Percentiles rank a stretch among this genome's conserved stretches.
These are phyloP conservation scores for Sarcophaga peregrina DNA, from an alignment of 1,140 invertebrate species.

Conservation along the genomic window DNA sequence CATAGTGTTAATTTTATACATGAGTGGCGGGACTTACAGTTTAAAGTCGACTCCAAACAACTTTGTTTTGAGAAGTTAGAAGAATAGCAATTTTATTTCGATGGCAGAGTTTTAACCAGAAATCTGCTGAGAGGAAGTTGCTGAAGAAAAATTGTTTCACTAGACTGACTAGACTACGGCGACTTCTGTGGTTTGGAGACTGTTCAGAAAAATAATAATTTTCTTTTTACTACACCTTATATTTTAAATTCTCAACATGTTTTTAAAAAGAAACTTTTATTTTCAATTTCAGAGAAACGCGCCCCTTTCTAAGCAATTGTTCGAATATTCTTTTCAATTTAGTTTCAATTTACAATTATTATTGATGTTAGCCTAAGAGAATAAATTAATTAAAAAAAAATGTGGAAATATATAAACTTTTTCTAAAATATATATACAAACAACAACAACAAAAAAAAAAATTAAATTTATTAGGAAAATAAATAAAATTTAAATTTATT, in stretches of 20 bases:
- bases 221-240: background rate
- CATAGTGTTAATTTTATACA: no score
- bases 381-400: background rate
- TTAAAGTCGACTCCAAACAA: no score
- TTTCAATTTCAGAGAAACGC: no score
- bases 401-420: background rate
- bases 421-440: conserved; percentile 14
- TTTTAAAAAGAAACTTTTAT: background rate
- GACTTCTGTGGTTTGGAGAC: background rate
- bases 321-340: background rate
- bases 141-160: no score
- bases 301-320: background rate
- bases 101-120: no score
- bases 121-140: no score
- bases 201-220: background rate
- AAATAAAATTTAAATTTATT: background rate
- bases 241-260: background rate
- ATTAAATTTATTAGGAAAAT: background rate
- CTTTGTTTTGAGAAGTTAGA: no score
- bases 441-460: background rate
- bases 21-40: no score
- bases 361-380: conserved; percentile 6
- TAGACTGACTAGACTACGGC: no score
- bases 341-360: background rate
- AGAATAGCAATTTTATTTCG: no score